Evolutionary conservation across 2,797 vertebrate genomes (phyloP).

Genomic region (Paratrypauchen microcephalus): DNA sequence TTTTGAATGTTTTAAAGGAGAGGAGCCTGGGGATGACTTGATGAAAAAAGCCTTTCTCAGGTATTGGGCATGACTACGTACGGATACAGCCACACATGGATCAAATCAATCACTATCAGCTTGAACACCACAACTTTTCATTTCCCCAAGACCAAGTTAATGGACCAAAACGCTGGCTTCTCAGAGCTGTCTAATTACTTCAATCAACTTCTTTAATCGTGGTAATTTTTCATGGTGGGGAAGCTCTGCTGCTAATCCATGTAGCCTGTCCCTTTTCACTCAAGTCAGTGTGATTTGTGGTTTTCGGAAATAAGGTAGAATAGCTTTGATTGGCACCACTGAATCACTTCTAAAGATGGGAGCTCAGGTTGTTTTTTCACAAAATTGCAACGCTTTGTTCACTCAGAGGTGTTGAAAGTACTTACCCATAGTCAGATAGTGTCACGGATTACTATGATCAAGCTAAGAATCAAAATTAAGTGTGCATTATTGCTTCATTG

Average conservation of each 20-base stretch:
- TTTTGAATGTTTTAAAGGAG: conserved; percentile 26
- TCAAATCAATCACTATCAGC: conserved; percentile 52
- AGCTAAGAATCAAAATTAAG: no score
- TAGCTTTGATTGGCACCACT: conserved; percentile 34
- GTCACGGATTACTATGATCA: no score
- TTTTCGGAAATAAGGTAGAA: conserved; percentile 21
- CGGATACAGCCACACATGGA: conserved; percentile 19
- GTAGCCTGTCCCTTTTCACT: conserved; percentile 20
- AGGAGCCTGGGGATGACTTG: conserved; percentile 45
- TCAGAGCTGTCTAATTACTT: conserved; percentile 67
- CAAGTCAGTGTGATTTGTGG: conserved; percentile 31
- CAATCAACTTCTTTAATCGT: conserved; percentile 69
- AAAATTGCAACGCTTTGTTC: background rate
- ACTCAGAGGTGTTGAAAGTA: background rate
- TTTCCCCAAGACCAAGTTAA: conserved; percentile 60
- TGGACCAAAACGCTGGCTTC: conserved; percentile 48
- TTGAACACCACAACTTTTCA: conserved; percentile 49
- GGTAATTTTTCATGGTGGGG: conserved; percentile 63
- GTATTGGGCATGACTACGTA: conserved; percentile 17
- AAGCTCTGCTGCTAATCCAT: conserved; percentile 44
- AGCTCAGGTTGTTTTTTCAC: background rate
- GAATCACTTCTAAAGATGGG: background rate
- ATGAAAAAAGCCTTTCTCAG: conserved; percentile 30
- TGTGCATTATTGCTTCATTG: no score
- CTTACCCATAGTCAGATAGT: background rate